Evolutionary conservation across 2,888 invertebrate genomes (phyloP).

Genomic region (Torymus texanus): DNA sequence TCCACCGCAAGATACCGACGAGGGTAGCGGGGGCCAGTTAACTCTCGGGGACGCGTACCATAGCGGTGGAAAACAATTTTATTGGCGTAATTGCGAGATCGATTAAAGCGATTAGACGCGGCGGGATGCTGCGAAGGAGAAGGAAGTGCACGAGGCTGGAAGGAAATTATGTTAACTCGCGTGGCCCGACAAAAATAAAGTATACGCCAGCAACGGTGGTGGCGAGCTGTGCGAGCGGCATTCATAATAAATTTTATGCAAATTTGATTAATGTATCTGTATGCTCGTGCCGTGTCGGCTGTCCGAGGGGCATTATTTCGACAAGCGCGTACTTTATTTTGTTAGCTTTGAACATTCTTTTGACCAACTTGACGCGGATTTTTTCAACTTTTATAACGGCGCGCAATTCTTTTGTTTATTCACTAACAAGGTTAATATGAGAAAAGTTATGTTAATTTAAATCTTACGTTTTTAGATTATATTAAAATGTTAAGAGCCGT

Average conservation of each 20-base stretch:
- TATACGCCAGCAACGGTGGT: background rate
- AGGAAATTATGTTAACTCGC: slow-evolving; percentile 47
- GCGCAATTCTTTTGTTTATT: too few species aligned
- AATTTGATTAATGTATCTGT: slow-evolving; percentile 43
- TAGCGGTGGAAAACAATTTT: slow-evolving; percentile 43
- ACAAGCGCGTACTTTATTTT: background rate
- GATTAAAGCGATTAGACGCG: slow-evolving; percentile 42
- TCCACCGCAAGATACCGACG: too few species aligned
- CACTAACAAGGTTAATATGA: too few species aligned
- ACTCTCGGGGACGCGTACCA: slow-evolving; percentile 24
- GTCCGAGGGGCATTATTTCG: background rate
- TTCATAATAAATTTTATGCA: slow-evolving; percentile 41
- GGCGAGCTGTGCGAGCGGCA: background rate
- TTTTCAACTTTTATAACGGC: too few species aligned
- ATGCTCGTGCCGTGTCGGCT: background rate
- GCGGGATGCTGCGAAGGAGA: background rate
- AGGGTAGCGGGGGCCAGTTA: background rate
- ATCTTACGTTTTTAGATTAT: too few species aligned
- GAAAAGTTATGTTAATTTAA: too few species aligned
- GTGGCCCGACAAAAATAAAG: slow-evolving; percentile 7
- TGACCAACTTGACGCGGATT: too few species aligned
- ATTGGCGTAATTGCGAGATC: slow-evolving; percentile 47
- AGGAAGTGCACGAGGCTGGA: background rate
- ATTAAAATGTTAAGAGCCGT: too few species aligned
- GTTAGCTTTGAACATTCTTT: too few species aligned